Conservation (phyloP, 1,140 invertebrate genomes). For the Heterodera carotae region DNA sequence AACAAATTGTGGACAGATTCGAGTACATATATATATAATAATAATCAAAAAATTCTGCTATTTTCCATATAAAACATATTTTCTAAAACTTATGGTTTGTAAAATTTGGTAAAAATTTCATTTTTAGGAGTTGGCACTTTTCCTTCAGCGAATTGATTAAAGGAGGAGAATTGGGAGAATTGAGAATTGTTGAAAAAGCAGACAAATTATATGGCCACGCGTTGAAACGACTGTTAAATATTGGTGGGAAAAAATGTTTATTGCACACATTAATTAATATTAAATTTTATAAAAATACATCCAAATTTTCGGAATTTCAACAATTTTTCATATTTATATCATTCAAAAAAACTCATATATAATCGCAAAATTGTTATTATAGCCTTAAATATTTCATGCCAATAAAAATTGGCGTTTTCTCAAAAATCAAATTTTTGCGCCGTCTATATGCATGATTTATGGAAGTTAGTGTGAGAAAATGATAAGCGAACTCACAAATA, state of each 20-base stretch:
- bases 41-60: background rate
- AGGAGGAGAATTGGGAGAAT: background rate
- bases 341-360: background rate
- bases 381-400: background rate
- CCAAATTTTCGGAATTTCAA: too few species aligned
- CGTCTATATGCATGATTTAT: too few species aligned
- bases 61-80: background rate
- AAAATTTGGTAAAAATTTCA: background rate
- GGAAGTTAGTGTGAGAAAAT: too few species aligned
- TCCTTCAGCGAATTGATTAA: background rate
- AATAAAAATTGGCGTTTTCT: background rate
- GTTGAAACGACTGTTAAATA: background rate
- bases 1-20: background rate
- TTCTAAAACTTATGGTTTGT: background rate
- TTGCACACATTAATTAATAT: too few species aligned
- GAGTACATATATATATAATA: background rate
- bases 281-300: too few species aligned
- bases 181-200: background rate
- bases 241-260: background rate
- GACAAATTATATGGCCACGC: conserved; percentile 1
- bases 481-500: too few species aligned
- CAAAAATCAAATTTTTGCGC: background rate
- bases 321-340: too few species aligned
- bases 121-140: conserved; percentile 1
- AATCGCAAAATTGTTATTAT: background rate